Evolutionary conservation across 2,113 vertebrate genomes (phyloP).

Genomic region (Synodontis membranacea): DNA sequence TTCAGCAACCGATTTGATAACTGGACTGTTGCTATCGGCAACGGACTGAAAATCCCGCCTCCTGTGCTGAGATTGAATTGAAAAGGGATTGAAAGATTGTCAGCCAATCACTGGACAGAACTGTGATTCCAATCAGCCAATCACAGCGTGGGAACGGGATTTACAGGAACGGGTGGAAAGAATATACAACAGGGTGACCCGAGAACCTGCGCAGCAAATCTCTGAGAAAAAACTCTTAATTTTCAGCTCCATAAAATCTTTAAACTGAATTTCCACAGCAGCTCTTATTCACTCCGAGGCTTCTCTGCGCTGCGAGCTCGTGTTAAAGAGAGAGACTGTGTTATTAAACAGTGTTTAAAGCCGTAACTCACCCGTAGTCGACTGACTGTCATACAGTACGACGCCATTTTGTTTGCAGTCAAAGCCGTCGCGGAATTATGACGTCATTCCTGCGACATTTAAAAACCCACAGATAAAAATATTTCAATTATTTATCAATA

Average conservation of each 20-base stretch:
- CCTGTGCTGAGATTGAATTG: not conserved
- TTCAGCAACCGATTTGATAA: not conserved
- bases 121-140: not conserved
- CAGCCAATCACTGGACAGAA: not conserved
- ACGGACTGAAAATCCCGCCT: not conserved
- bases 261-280: not conserved
- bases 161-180: not conserved
- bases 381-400: slow-evolving; percentile 83
- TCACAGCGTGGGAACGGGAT: not conserved
- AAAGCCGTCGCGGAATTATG: slow-evolving; percentile 79
- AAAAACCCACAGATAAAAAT: not conserved
- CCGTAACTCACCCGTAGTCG: slow-evolving; percentile 81
- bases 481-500: not conserved
- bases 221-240: not conserved
- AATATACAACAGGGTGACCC: not conserved
- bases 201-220: not conserved
- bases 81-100: too few relatives aligned
- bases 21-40: not conserved
- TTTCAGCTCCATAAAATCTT: not conserved
- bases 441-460: not conserved
- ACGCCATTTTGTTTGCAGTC: slow-evolving; percentile 99
- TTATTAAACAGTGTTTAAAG: not conserved
- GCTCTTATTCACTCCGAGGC: not conserved
- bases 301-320: not conserved
- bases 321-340: not conserved